Conservation (phyloP, 2,113 vertebrate genomes). For the Seriola quinqueradiata region DNA sequence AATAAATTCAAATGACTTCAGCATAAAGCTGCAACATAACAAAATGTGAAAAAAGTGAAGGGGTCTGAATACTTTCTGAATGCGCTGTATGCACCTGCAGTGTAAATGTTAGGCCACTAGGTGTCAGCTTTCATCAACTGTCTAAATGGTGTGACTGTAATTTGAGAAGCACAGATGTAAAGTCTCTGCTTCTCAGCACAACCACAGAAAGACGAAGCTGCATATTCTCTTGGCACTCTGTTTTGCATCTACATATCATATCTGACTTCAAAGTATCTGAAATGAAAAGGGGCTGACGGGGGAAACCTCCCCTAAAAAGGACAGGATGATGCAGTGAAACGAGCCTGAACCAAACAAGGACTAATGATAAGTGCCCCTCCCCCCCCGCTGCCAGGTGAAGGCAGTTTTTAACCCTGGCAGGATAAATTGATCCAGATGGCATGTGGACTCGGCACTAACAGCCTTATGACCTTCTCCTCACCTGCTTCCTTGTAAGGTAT, state of each 20-base stretch:
- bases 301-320: slow-evolving; percentile 54
- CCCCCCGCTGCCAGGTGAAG: slow-evolving; percentile 47
- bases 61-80: too few relatives aligned
- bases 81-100: slow-evolving; percentile 13
- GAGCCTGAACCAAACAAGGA: slow-evolving; percentile 28
- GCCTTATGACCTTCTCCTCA: slow-evolving; percentile 52
- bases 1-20: too few relatives aligned
- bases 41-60: too few relatives aligned
- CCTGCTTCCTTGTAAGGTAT: slow-evolving; percentile 54
- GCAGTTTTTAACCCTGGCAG: slow-evolving; percentile 55
- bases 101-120: slow-evolving; percentile 57
- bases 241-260: slow-evolving; percentile 43
- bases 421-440: slow-evolving; percentile 77
- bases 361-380: slow-evolving; percentile 45
- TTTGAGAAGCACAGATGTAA: slow-evolving; percentile 24
- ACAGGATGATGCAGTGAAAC: slow-evolving; percentile 32
- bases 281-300: slow-evolving; percentile 11
- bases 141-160: slow-evolving; percentile 28
- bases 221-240: slow-evolving; percentile 4
- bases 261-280: slow-evolving; percentile 47
- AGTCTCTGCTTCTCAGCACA: background rate
- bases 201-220: slow-evolving; percentile 16
- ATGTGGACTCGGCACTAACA: slow-evolving; percentile 14
- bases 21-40: too few relatives aligned
- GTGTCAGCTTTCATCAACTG: slow-evolving; percentile 60